A percentile compares a stretch with the other conserved stretches of the same genome.
These are phyloP conservation scores for Anthoptus insignis DNA, from an alignment of 2,888 invertebrate species.

Conservation along the genomic window DNA sequence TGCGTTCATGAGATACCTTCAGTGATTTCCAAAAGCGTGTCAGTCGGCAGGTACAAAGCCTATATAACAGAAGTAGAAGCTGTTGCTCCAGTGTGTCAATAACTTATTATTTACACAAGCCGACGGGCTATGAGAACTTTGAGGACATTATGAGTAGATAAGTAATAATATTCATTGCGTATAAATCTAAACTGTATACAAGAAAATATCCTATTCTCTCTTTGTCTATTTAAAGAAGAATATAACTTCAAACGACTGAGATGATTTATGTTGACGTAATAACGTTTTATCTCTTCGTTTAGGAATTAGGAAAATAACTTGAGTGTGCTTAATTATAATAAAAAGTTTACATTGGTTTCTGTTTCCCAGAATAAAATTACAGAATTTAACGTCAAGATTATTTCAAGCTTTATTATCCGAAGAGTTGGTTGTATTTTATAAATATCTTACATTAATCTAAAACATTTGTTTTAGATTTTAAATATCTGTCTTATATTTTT, in stretches of 20 bases:
- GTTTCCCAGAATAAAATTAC: slow-evolving; percentile 3
- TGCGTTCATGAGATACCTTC: too few species aligned
- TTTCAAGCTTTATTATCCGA: background rate
- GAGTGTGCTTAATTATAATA: slow-evolving; percentile 43
- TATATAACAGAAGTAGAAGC: too few species aligned
- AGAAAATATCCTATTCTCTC: slow-evolving; percentile 8
- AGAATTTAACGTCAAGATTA: background rate
- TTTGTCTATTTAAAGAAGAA: slow-evolving; percentile 32
- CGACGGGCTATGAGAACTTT: background rate
- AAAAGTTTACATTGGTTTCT: slow-evolving; percentile 37
- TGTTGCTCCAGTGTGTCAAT: too few species aligned
- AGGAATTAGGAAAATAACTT: slow-evolving; percentile 31
- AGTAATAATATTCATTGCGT: background rate
- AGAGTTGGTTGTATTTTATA: too few species aligned
- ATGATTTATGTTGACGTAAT: slow-evolving; percentile 35
- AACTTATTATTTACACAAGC: too few species aligned
- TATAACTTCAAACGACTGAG: slow-evolving; percentile 34
- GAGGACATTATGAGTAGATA: background rate
- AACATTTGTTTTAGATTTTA: too few species aligned
- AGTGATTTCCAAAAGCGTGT: too few species aligned
- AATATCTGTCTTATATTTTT: too few species aligned
- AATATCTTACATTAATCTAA: too few species aligned
- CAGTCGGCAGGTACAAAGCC: too few species aligned
- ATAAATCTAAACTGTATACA: slow-evolving; percentile 3
- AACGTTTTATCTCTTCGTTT: slow-evolving; percentile 34